Percentiles rank a stretch among this genome's conserved stretches.
Evolutionary conservation across 2,797 vertebrate species (phyloP).

Genomic region (Etheostoma perlongum): DNA sequence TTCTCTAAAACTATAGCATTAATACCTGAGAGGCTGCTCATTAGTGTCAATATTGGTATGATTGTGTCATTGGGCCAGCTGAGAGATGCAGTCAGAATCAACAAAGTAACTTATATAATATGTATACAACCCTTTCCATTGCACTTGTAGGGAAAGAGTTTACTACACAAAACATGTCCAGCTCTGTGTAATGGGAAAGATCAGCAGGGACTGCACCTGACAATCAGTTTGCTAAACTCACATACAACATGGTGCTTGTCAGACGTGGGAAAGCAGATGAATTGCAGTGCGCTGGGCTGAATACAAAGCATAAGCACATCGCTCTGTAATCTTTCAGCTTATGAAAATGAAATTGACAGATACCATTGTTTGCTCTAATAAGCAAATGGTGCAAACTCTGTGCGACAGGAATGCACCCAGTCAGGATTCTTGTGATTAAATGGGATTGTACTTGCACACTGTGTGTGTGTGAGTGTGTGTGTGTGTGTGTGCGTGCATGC

Average conservation of each 20-base stretch:
- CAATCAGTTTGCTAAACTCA: conserved; percentile 26
- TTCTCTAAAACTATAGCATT: conserved; percentile 10
- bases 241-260: conserved; percentile 27
- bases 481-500: conserved; percentile 3
- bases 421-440: conserved; percentile 75
- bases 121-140: neutral
- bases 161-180: neutral
- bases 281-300: conserved; percentile 42
- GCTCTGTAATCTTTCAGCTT: conserved; percentile 65
- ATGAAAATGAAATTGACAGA: conserved; percentile 77
- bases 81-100: conserved; percentile 8
- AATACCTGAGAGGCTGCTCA: conserved; percentile 9
- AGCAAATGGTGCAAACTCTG: conserved; percentile 61
- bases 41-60: conserved; percentile 20
- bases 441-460: conserved; percentile 39
- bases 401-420: conserved; percentile 71
- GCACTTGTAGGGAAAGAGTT: neutral
- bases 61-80: neutral
- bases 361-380: conserved; percentile 73
- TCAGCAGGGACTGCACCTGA: conserved; percentile 20
- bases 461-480: conserved; percentile 12
- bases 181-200: conserved; percentile 16
- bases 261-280: conserved; percentile 65
- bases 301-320: conserved; percentile 61
- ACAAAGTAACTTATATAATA: no score